These are phyloP conservation scores for Anodontia alba DNA, from an alignment of 2,888 invertebrate genomes.

Conservation along the genomic window DNA sequence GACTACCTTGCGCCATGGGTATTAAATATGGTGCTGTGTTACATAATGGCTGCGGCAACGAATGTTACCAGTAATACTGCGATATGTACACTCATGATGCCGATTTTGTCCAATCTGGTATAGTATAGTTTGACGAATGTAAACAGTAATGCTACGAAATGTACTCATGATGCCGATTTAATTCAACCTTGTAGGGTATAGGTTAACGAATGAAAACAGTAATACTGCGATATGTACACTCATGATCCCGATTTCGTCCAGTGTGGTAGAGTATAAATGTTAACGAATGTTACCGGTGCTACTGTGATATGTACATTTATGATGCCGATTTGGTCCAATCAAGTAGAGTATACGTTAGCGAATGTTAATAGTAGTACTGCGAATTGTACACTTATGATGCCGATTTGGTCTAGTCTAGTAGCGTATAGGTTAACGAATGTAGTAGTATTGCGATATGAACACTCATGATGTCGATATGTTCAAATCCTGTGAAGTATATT, in stretches of 20 bases:
- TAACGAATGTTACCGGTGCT: too few relatives aligned
- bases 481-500: too few relatives aligned
- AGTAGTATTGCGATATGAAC: too few relatives aligned
- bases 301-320: too few relatives aligned
- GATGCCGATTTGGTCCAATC: too few relatives aligned
- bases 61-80: conserved; percentile 83
- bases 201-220: conserved; percentile 82
- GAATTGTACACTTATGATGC: conserved; percentile 82
- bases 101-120: conserved; percentile 81
- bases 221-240: conserved; percentile 83
- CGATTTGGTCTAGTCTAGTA: conserved; percentile 82
- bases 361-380: conserved; percentile 83
- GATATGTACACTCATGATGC: conserved; percentile 82
- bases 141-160: too few relatives aligned
- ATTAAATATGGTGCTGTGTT: conserved; percentile 75
- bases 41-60: conserved; percentile 78
- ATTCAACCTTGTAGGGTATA: too few relatives aligned
- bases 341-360: too few relatives aligned
- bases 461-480: too few relatives aligned
- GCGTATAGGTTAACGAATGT: too few relatives aligned
- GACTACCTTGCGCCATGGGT: conserved; percentile 74
- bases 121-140: too few relatives aligned
- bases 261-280: conserved; percentile 72
- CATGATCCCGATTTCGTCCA: conserved; percentile 82
- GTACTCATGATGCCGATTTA: too few relatives aligned